Conservation (phyloP, 2,113 vertebrate genomes). For the Cariama cristata region DNA sequence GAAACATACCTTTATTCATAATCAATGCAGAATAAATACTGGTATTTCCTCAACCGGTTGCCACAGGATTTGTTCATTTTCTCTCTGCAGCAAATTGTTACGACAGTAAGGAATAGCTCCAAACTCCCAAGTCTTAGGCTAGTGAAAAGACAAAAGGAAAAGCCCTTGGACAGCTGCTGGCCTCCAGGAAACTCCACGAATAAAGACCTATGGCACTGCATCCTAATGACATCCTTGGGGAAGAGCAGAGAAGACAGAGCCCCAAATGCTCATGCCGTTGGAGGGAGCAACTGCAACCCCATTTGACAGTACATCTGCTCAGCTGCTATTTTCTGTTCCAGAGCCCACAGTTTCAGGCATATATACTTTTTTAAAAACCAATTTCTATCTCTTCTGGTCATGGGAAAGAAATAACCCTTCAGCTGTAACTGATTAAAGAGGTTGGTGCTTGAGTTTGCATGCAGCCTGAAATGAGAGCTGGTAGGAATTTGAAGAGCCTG, state of each 20-base stretch:
- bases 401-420: constrained; percentile 44
- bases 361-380: background rate
- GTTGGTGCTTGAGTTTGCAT: constrained; percentile 12
- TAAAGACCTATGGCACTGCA: background rate
- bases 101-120: background rate
- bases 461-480: background rate
- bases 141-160: background rate
- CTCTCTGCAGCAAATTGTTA: background rate
- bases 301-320: background rate
- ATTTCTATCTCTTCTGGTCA: background rate
- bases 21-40: background rate
- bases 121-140: background rate
- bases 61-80: background rate
- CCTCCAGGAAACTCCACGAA: constrained; percentile 12
- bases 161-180: background rate
- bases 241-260: background rate
- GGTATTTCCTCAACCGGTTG: accelerated
- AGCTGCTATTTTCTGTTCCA: constrained; percentile 1
- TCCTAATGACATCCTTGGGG: constrained; percentile 49
- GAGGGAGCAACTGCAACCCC: background rate
- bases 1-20: background rate
- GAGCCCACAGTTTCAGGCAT: background rate
- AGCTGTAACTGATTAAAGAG: constrained; percentile 41
- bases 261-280: background rate
- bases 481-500: background rate